Conservation (phyloP, 1,140 invertebrate genomes). For the Drosophila funebris region DNA sequence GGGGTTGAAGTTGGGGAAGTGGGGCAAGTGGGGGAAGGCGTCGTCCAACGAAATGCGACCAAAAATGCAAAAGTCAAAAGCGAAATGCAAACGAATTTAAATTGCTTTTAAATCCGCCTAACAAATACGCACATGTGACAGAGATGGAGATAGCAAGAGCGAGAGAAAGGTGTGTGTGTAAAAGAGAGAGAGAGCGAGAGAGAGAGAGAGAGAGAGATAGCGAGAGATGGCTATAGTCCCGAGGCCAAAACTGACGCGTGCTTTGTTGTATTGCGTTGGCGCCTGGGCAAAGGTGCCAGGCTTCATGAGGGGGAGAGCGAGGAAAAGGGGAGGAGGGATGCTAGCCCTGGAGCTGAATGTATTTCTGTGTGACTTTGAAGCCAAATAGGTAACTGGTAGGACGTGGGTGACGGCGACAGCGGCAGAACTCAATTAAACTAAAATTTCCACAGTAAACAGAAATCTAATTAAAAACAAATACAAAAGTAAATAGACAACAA, state of each 20-base stretch:
- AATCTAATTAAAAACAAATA: slow-evolving; percentile 81
- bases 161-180: background rate
- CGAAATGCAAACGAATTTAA: slow-evolving; percentile 62
- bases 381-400: slow-evolving; percentile 3
- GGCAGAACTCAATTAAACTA: slow-evolving; percentile 69
- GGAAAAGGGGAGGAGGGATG: background rate
- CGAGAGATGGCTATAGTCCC: background rate
- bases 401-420: background rate
- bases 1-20: background rate
- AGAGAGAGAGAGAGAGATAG: background rate
- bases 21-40: background rate
- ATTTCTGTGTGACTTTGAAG: slow-evolving; percentile 40
- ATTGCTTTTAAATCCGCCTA: slow-evolving; percentile 53
- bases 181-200: background rate
- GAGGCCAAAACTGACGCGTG: slow-evolving; percentile 45
- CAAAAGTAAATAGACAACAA: slow-evolving; percentile 63
- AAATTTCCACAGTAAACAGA: slow-evolving; percentile 71
- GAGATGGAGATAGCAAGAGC: slow-evolving; percentile 1
- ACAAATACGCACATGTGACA: slow-evolving; percentile 43
- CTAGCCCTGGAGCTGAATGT: slow-evolving; percentile 4
- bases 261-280: slow-evolving; percentile 40
- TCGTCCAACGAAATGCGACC: slow-evolving; percentile 21
- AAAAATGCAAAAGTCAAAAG: slow-evolving; percentile 55
- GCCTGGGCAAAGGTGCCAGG: slow-evolving; percentile 36
- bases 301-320: background rate